phyloP scores from a whole-genome alignment of 35 echinoderm and acorn worm genomes.

The Amphiura filiformis region DNA sequence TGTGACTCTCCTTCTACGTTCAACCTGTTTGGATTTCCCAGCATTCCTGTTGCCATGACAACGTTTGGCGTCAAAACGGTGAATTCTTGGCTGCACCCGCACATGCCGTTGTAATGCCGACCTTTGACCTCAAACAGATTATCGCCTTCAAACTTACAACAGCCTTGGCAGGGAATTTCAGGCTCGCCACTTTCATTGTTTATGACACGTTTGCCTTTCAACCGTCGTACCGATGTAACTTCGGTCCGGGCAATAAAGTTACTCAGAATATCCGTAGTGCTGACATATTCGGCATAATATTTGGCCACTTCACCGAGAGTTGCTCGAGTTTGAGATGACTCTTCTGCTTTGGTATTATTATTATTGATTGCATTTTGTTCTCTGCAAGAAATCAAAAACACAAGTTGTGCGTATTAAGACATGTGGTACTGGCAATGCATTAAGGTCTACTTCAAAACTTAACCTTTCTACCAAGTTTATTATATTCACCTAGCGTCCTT shows the following conservation, averaged over 20 bases:
- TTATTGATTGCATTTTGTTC: not conserved
- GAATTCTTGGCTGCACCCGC: conserved; percentile 59
- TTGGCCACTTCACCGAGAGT: conserved; percentile 72
- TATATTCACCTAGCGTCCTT: too few relatives aligned
- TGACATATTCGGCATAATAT: conserved; percentile 83
- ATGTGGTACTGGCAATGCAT: too few relatives aligned
- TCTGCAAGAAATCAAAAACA: conserved; percentile 4
- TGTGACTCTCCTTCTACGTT: conserved; percentile 72
- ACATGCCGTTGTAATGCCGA: conserved; percentile 35
- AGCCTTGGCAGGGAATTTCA: conserved; percentile 74
- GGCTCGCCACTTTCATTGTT: conserved; percentile 89
- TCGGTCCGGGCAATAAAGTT: conserved; percentile 73
- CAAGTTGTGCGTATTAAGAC: too few relatives aligned
- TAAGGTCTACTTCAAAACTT: not conserved
- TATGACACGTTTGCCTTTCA: conserved; percentile 75
- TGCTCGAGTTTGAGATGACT: conserved; percentile 30
- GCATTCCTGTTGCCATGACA: conserved; percentile 87
- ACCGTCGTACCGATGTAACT: conserved; percentile 70
- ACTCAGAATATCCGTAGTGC: conserved; percentile 44
- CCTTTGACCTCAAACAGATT: conserved; percentile 95
- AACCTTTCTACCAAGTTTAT: too few relatives aligned
- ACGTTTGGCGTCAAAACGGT: conserved; percentile 80
- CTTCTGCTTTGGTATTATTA: conserved; percentile 6
- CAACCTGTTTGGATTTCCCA: conserved; percentile 71
- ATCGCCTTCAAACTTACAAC: conserved; percentile 72